These are phyloP conservation scores for Pachycephus smyrnensis DNA, from an alignment of 2,888 invertebrate species.

Conservation along the genomic window DNA sequence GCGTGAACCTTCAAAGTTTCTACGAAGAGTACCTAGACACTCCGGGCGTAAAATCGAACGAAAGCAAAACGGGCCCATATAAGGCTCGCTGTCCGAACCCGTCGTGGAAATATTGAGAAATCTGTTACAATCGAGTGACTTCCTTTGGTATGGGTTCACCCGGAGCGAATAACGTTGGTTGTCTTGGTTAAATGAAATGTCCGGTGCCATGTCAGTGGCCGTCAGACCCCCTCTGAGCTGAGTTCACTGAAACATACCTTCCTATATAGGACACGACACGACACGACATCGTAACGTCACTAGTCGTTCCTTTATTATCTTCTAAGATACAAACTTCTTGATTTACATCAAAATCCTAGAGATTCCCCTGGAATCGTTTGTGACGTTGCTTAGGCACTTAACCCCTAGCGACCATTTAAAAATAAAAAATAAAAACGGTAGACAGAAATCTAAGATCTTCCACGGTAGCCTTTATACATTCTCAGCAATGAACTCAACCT, in stretches of 20 bases:
- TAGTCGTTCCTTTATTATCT: conserved; percentile 42
- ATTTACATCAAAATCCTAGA: conserved; percentile 27
- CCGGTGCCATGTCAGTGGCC: conserved; percentile 41
- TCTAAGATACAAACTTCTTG: conserved; percentile 11
- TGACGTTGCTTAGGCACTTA: conserved; percentile 4
- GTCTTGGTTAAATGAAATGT: conserved; percentile 51
- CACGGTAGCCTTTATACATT: not conserved
- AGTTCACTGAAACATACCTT: conserved; percentile 33
- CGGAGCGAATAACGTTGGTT: conserved; percentile 17
- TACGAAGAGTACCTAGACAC: not conserved
- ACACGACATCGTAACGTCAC: conserved; percentile 41
- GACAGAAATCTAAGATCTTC: not conserved
- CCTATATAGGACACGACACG: conserved; percentile 38
- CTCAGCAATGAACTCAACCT: not conserved
- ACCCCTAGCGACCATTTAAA: conserved; percentile 14
- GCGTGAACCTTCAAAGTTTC: not conserved
- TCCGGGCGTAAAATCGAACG: conserved; percentile 2
- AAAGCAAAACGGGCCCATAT: conserved; percentile 15
- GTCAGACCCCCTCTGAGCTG: conserved; percentile 45
- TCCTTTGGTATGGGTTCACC: conserved; percentile 15
- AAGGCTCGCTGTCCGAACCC: conserved; percentile 8
- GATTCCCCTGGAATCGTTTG: conserved; percentile 12
- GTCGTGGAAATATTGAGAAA: conserved; percentile 48
- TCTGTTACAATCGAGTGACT: conserved; percentile 38
- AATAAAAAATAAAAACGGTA: not conserved